Conservation (phyloP, 2,888 invertebrate species). For the Cetonia aurata region DNA sequence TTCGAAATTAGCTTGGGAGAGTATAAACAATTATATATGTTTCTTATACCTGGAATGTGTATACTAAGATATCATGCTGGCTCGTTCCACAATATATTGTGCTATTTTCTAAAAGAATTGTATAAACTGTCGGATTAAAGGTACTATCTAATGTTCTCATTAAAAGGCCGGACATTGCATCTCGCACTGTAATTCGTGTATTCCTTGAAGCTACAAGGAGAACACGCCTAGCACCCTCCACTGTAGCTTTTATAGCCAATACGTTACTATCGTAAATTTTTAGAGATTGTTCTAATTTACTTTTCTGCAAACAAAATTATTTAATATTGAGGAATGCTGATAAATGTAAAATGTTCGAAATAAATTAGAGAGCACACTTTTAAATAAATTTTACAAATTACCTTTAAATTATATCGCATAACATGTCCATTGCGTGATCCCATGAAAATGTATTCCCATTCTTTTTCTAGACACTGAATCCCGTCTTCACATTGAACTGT, state of each 20-base stretch:
- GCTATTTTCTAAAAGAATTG: constrained; percentile 76
- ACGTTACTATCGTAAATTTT: constrained; percentile 72
- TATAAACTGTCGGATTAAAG: constrained; percentile 76
- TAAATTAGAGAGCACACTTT: not conserved
- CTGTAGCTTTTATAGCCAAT: constrained; percentile 77
- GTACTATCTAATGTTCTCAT: constrained; percentile 74
- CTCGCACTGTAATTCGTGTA: constrained; percentile 78
- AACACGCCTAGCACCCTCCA: constrained; percentile 79
- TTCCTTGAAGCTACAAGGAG: constrained; percentile 79
- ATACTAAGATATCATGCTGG: constrained; percentile 78
- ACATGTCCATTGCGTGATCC: constrained; percentile 81
- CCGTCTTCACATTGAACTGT: constrained; percentile 73
- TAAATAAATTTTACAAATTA: constrained; percentile 58
- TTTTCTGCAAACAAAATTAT: constrained; percentile 51
- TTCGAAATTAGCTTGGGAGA: not conserved
- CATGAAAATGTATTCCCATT: constrained; percentile 79
- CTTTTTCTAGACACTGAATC: constrained; percentile 80
- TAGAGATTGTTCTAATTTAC: constrained; percentile 54
- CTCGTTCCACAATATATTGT: constrained; percentile 84
- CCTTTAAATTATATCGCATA: constrained; percentile 77
- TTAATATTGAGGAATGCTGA: not conserved
- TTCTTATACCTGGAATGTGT: constrained; percentile 75
- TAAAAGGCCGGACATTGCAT: constrained; percentile 78
- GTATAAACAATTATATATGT: constrained; percentile 52
- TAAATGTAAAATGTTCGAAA: not conserved